These are phyloP conservation scores for Lasioglossum pauxillum DNA, from an alignment of 2,888 invertebrate species.

Conservation along the genomic window DNA sequence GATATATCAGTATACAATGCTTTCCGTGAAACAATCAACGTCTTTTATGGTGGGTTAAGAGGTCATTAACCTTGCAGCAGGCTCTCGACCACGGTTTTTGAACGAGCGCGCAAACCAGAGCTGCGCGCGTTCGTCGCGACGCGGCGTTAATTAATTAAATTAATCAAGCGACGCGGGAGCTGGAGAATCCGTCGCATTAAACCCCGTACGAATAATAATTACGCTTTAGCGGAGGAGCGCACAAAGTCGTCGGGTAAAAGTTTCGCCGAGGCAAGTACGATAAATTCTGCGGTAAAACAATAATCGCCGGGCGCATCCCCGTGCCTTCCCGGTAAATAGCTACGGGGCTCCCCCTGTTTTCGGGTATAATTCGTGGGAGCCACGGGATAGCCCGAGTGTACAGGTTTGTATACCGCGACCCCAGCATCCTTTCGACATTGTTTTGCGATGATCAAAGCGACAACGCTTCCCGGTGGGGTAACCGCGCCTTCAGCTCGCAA, in stretches of 20 bases:
- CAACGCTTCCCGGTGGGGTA: conserved; percentile 33
- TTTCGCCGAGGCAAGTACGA: conserved; percentile 24
- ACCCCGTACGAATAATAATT: conserved; percentile 4
- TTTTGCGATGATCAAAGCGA: conserved; percentile 56
- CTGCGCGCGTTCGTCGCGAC: neutral
- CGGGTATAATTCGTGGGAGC: conserved; percentile 36
- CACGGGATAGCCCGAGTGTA: conserved; percentile 35
- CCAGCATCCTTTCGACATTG: conserved; percentile 50
- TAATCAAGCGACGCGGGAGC: conserved; percentile 27
- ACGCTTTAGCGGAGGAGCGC: neutral
- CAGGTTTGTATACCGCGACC: conserved; percentile 28
- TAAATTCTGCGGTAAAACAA: conserved; percentile 47
- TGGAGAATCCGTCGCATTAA: conserved; percentile 1
- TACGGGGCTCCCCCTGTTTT: conserved; percentile 19
- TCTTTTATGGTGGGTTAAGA: neutral
- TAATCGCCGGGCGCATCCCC: conserved; percentile 30
- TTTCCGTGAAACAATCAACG: neutral
- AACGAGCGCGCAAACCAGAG: neutral
- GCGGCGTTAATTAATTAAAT: conserved; percentile 51
- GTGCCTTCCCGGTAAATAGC: neutral
- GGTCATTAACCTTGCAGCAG: neutral
- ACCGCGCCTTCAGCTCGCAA: conserved; percentile 33
- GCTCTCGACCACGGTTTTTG: neutral
- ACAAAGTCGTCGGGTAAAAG: conserved; percentile 34
- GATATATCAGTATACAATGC: too few species aligned